Conservation (phyloP, 2,113 vertebrate species). For the Grammomys surdaster region DNA sequence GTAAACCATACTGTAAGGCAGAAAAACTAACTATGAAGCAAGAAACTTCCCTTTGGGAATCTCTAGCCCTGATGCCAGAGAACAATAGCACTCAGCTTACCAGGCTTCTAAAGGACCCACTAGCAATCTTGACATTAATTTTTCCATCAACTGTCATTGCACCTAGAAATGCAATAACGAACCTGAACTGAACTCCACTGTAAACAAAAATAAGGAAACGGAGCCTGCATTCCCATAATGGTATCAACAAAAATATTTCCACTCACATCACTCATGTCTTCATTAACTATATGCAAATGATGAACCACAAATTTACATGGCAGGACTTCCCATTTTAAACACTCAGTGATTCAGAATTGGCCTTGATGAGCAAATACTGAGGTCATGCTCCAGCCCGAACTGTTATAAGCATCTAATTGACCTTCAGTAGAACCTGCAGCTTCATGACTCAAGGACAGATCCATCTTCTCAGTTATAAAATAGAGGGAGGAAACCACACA, state of each 20-base stretch:
- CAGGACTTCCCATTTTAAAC: background rate
- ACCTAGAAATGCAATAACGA: constrained; percentile 25
- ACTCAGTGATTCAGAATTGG: constrained; percentile 1
- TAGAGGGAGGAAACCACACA: background rate
- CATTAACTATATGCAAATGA: background rate
- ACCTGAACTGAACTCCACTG: background rate
- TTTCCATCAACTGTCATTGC: background rate
- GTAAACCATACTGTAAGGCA: background rate
- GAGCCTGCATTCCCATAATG: background rate
- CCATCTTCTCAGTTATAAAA: background rate
- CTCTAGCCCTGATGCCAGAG: background rate
- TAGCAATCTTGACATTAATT: background rate
- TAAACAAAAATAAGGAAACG: background rate
- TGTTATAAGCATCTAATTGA: background rate
- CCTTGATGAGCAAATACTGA: background rate
- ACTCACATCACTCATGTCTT: background rate
- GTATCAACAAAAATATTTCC: background rate
- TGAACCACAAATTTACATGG: background rate
- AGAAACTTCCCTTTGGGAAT: background rate
- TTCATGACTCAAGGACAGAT: background rate
- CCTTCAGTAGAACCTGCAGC: background rate
- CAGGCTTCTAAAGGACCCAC: background rate
- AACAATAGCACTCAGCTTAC: background rate
- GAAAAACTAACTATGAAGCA: background rate
- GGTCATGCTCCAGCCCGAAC: background rate